These are phyloP conservation scores for Erebia palarica DNA, from an alignment of 2,888 invertebrate genomes.

Conservation along the genomic window DNA sequence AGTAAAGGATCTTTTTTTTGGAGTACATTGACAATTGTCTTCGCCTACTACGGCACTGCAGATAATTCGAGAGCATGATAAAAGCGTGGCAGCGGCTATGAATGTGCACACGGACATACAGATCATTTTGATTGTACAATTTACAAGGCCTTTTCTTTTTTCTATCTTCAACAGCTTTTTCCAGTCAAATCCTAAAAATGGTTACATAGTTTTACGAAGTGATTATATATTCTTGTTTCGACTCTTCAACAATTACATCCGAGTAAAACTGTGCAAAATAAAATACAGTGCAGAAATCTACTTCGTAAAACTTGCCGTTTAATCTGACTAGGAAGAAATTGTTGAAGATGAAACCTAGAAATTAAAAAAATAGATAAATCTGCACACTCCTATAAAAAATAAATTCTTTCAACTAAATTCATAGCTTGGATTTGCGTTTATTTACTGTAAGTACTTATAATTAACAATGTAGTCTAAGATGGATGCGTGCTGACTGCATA, in stretches of 20 bases:
- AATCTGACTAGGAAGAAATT: conserved; percentile 58
- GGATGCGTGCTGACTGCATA: too few relatives aligned
- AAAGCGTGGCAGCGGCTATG: conserved; percentile 47
- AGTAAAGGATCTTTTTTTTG: conserved; percentile 35
- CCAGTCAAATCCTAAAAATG: conserved; percentile 51
- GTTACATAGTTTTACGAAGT: conserved; percentile 64
- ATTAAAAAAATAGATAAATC: background rate
- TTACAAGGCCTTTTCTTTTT: conserved; percentile 21
- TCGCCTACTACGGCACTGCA: conserved; percentile 27
- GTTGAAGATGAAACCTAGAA: conserved; percentile 55
- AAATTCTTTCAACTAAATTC: too few relatives aligned
- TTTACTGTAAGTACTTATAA: too few relatives aligned
- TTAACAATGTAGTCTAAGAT: too few relatives aligned
- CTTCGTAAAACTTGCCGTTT: conserved; percentile 58
- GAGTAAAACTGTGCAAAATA: conserved; percentile 38
- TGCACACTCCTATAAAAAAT: background rate
- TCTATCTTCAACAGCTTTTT: conserved; percentile 44
- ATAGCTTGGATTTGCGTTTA: background rate
- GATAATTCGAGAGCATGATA: conserved; percentile 52
- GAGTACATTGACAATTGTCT: conserved; percentile 45
- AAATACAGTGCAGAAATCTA: conserved; percentile 26
- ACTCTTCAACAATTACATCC: conserved; percentile 67
- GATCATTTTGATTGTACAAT: conserved; percentile 49
- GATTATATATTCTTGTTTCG: conserved; percentile 30
- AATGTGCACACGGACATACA: conserved; percentile 57